A percentile compares a stretch with the other conserved stretches of the same genome.
Evolutionary conservation across 2,888 invertebrate species (phyloP).

Genomic region (Pelosia muscerda): DNA sequence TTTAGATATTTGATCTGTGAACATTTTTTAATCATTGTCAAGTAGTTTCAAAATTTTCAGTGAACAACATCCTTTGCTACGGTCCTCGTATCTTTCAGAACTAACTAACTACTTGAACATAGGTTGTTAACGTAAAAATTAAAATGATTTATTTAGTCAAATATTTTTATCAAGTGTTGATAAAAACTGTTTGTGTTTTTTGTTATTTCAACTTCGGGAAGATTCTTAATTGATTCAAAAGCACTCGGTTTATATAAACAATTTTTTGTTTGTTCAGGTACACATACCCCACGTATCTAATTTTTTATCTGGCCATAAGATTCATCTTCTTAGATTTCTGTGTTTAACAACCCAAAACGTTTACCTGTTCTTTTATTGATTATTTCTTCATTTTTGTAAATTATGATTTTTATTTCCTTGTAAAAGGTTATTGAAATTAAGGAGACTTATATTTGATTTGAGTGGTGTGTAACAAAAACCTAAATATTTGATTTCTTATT

Average conservation of each 20-base stretch:
- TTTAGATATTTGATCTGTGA: conserved; percentile 18
- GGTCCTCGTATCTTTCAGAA: background rate
- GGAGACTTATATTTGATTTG: background rate
- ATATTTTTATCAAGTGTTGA: background rate
- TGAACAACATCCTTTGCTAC: background rate
- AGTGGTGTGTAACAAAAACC: no score
- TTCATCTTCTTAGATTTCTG: background rate
- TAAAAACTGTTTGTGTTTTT: background rate
- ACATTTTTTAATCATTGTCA: background rate
- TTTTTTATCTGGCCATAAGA: background rate
- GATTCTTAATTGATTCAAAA: background rate
- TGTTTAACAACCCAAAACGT: no score
- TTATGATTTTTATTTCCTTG: background rate
- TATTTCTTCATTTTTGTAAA: background rate
- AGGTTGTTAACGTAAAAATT: no score
- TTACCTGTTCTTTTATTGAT: background rate
- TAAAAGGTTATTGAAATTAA: background rate
- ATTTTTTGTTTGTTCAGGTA: background rate
- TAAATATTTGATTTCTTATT: no score
- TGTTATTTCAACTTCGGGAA: background rate
- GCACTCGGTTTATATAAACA: background rate
- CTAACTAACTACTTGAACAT: no score
- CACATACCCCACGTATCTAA: background rate
- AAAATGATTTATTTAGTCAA: no score
- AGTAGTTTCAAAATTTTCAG: background rate